A percentile compares a stretch with the other conserved stretches of the same genome.
Conservation (phyloP, 2,888 invertebrate species). For the Phortica okadai region DNA sequence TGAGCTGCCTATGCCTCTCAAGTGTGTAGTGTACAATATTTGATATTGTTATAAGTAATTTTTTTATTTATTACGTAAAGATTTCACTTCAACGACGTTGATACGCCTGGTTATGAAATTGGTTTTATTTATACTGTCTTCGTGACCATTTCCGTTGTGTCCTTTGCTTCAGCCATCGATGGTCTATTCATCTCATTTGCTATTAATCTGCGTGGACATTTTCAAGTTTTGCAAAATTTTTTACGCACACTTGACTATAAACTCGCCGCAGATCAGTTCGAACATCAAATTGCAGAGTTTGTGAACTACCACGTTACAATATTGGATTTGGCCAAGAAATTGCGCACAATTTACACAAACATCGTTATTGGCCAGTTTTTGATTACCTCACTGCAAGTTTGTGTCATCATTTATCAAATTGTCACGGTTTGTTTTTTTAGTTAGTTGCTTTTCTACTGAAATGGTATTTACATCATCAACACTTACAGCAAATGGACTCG, state of each 20-base stretch:
- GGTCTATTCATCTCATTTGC: slow-evolving; percentile 72
- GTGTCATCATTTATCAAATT: slow-evolving; percentile 74
- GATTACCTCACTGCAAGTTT: slow-evolving; percentile 72
- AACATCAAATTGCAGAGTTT: slow-evolving; percentile 50
- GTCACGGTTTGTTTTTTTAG: slow-evolving; percentile 59
- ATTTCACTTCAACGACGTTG: slow-evolving; percentile 66
- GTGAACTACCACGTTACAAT: slow-evolving; percentile 65
- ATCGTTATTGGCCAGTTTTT: slow-evolving; percentile 73
- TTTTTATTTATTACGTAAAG: slow-evolving; percentile 46
- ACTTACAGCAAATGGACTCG: slow-evolving; percentile 61
- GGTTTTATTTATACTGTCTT: slow-evolving; percentile 63
- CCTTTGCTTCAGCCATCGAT: slow-evolving; percentile 68
- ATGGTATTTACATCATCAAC: not conserved
- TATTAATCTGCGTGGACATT: slow-evolving; percentile 68
- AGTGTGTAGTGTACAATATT: slow-evolving; percentile 51
- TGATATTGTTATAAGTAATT: not conserved
- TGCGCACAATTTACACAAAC: slow-evolving; percentile 66
- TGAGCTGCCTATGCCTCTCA: slow-evolving; percentile 73
- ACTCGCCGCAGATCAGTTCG: slow-evolving; percentile 37
- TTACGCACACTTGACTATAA: slow-evolving; percentile 48
- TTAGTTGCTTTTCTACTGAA: not conserved
- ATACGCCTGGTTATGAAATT: slow-evolving; percentile 66
- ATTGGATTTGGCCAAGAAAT: slow-evolving; percentile 56
- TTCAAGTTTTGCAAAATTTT: slow-evolving; percentile 63
- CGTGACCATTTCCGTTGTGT: slow-evolving; percentile 61